Evolutionary conservation across 35 echinoderm and acorn worm species (phyloP).

Genomic region (Apostichopus californicus): DNA sequence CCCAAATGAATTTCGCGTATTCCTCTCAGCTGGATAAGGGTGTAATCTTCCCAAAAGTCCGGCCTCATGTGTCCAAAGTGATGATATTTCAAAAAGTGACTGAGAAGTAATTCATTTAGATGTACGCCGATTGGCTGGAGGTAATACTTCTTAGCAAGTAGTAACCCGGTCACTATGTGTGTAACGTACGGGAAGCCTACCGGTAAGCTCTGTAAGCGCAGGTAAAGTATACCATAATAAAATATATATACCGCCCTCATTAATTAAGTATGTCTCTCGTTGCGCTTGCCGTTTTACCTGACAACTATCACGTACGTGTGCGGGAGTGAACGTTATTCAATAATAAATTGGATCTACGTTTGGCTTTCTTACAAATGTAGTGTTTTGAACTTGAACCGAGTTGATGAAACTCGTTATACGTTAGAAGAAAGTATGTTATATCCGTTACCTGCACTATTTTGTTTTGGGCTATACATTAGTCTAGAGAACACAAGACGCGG

Average conservation of each 20-base stretch:
- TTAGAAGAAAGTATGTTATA: no score
- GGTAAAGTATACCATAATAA: not conserved
- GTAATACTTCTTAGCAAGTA: not conserved
- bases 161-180: not conserved
- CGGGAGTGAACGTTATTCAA: no score
- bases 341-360: no score
- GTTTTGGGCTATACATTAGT: no score
- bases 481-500: no score
- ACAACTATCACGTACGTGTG: no score
- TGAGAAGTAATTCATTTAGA: constrained; percentile 3
- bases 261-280: not conserved
- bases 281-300: no score
- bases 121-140: constrained; percentile 17
- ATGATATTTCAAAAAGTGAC: constrained; percentile 28
- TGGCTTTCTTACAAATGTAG: no score
- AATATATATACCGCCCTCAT: not conserved
- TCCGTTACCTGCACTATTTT: no score
- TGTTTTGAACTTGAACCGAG: no score
- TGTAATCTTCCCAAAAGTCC: constrained; percentile 37
- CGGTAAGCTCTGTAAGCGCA: not conserved
- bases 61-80: constrained; percentile 42
- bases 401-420: no score
- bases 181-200: not conserved
- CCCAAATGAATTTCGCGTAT: constrained; percentile 2
- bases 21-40: constrained; percentile 19